Conservation (phyloP, 2,113 vertebrate species). For the Romanogobio albipinnatus region DNA sequence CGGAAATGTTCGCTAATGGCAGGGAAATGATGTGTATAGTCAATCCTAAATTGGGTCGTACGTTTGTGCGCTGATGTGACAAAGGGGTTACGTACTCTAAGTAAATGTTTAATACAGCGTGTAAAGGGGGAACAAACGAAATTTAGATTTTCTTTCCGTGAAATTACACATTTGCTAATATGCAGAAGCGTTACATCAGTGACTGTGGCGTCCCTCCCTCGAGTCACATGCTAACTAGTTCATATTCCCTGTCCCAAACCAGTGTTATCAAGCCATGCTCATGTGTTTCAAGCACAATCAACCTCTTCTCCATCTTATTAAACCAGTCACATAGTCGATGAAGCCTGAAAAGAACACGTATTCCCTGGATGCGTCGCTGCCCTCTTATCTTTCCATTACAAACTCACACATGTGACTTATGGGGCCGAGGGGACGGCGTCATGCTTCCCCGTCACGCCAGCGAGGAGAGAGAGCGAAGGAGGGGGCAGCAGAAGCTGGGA, state of each 20-base stretch:
- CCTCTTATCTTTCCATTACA: conserved; percentile 52
- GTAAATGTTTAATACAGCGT: background rate
- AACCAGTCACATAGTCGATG: conserved; percentile 75
- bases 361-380: conserved; percentile 67
- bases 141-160: background rate
- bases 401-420: conserved; percentile 60
- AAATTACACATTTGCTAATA: conserved; percentile 6
- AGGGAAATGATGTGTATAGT: background rate
- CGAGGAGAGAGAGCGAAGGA: conserved; percentile 40
- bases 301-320: conserved; percentile 64
- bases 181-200: conserved; percentile 23
- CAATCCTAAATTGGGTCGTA: background rate
- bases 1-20: too few relatives aligned
- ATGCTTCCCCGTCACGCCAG: conserved; percentile 58
- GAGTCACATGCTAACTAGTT: conserved; percentile 51
- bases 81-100: background rate
- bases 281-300: conserved; percentile 51
- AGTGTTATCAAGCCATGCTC: conserved; percentile 60
- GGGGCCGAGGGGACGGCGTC: conserved; percentile 58
- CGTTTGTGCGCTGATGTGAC: background rate
- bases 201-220: conserved; percentile 33
- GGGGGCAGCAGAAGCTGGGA: conserved; percentile 56
- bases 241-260: conserved; percentile 54
- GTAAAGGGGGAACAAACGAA: background rate
- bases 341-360: conserved; percentile 70